A percentile compares a stretch with the other conserved stretches of the same genome.
phyloP scores from a whole-genome alignment of 2,113 vertebrate genomes.

The Jacana jacana region DNA sequence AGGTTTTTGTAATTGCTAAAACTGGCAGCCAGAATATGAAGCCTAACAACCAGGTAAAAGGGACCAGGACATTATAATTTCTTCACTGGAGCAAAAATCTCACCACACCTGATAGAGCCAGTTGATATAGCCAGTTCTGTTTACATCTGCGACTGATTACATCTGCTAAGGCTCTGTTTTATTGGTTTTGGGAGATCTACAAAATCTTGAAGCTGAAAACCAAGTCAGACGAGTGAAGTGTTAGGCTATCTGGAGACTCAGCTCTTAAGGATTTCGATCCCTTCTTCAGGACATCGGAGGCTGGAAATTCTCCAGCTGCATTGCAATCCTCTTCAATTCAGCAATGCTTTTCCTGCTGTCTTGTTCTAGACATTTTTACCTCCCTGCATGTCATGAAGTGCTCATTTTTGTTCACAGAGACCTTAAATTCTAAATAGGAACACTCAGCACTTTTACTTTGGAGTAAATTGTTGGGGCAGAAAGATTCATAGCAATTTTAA shows the following conservation, averaged over 20 bases:
- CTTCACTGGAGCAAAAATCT: not conserved
- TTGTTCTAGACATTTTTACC: not conserved
- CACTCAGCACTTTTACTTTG: not conserved
- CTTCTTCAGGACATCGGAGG: not conserved
- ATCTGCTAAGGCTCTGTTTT: not conserved
- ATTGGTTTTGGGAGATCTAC: not conserved
- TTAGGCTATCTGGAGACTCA: not conserved
- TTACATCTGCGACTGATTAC: not conserved
- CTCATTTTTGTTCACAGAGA: not conserved
- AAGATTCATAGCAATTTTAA: slow-evolving; percentile 37
- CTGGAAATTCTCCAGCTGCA: not conserved
- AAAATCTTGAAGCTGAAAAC: not conserved
- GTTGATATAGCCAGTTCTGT: not conserved
- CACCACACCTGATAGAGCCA: not conserved
- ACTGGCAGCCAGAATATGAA: not conserved
- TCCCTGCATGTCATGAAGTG: not conserved
- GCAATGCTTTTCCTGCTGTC: not conserved
- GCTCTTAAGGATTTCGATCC: not conserved
- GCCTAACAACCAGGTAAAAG: not conserved
- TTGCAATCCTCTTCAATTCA: not conserved
- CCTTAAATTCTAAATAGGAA: not conserved
- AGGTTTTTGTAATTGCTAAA: not conserved
- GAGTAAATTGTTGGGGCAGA: not conserved
- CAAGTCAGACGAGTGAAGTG: not conserved
- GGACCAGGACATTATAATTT: not conserved